A percentile compares a stretch with the other conserved stretches of the same genome.
phyloP scores from a whole-genome alignment of 35 echinoderm and acorn worm species.

The Strongylocentrotus purpuratus region DNA sequence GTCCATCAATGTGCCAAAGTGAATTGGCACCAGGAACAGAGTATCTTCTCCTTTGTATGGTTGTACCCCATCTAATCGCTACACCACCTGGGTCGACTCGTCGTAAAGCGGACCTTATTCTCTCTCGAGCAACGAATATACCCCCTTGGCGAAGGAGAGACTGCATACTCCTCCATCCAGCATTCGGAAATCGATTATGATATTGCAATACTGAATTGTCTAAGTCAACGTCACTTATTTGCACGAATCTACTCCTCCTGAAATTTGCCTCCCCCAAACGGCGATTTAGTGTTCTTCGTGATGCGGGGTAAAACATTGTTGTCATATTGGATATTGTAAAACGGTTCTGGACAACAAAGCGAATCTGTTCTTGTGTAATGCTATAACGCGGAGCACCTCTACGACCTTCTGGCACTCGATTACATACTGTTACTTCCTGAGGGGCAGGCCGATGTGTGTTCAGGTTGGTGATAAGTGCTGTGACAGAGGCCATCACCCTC shows the following conservation, averaged over 20 bases:
- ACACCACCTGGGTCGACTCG: constrained; percentile 56
- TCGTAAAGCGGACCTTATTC: constrained; percentile 34
- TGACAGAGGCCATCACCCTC: background rate
- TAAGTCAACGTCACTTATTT: constrained; percentile 15
- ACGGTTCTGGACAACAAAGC: background rate
- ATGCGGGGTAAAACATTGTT: background rate
- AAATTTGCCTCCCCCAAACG: background rate
- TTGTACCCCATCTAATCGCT: constrained; percentile 56
- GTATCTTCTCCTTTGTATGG: constrained; percentile 50
- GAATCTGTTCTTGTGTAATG: constrained; percentile 3
- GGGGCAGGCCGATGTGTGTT: background rate
- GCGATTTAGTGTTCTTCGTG: background rate
- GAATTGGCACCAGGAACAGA: constrained; percentile 49
- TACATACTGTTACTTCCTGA: background rate
- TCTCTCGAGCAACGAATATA: constrained; percentile 32
- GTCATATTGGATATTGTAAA: background rate
- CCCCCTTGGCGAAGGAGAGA: constrained; percentile 41
- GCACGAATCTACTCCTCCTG: background rate
- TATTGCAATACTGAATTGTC: constrained; percentile 11
- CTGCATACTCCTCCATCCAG: constrained; percentile 54
- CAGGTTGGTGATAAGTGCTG: background rate
- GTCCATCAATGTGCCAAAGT: constrained; percentile 59
- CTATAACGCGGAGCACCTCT: constrained; percentile 17
- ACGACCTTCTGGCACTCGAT: background rate
- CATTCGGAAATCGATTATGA: constrained; percentile 47